These are phyloP conservation scores for Cyprinodon tularosa DNA, from an alignment of 2,113 vertebrate species.

Conservation along the genomic window DNA sequence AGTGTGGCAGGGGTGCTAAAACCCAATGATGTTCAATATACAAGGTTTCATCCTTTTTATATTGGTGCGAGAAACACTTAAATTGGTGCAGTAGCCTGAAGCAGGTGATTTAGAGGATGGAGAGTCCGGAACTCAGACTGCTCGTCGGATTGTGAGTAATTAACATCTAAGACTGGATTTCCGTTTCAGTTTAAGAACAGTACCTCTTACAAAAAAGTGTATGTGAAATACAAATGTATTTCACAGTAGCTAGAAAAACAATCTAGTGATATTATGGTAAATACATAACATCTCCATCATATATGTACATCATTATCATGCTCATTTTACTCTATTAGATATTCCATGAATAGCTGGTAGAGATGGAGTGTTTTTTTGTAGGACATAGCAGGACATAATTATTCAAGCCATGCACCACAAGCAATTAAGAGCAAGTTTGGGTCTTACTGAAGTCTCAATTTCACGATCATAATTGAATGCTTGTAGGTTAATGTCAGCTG, in stretches of 20 bases:
- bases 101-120: slow-evolving; percentile 22
- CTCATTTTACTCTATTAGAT: not conserved
- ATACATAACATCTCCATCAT: not conserved
- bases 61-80: slow-evolving; percentile 39
- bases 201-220: not conserved
- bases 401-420: slow-evolving; percentile 4
- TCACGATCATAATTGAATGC: slow-evolving; percentile 34
- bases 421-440: slow-evolving; percentile 22
- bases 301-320: not conserved
- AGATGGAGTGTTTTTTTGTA: not conserved
- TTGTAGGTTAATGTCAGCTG: slow-evolving; percentile 40
- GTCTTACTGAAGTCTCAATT: slow-evolving; percentile 33
- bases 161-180: slow-evolving; percentile 12
- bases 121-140: not conserved
- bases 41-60: slow-evolving; percentile 46
- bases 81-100: slow-evolving; percentile 8
- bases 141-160: slow-evolving; percentile 17
- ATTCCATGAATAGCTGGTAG: not conserved
- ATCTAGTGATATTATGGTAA: too few relatives aligned
- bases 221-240: too few relatives aligned
- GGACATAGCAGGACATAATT: not conserved
- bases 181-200: not conserved
- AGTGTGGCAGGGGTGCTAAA: slow-evolving; percentile 1
- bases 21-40: slow-evolving; percentile 13
- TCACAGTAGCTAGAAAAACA: too few relatives aligned